Percentiles rank a stretch among this genome's conserved stretches.
Evolutionary conservation across 2,113 vertebrate genomes (phyloP).

Genomic region (Indicator indicator): DNA sequence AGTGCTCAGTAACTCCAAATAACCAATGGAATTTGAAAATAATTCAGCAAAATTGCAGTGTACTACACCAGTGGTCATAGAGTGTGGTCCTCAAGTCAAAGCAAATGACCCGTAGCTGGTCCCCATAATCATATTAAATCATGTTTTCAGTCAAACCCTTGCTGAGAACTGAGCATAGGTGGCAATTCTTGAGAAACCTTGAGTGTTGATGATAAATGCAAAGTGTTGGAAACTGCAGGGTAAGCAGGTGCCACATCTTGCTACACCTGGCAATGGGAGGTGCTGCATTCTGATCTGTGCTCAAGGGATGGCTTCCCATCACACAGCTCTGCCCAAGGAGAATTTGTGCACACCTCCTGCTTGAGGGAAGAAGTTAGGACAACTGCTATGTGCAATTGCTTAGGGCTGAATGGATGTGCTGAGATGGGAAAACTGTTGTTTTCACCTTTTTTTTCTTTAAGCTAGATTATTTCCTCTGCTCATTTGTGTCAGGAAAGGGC

Average conservation of each 20-base stretch:
- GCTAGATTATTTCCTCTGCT: slow-evolving; percentile 26
- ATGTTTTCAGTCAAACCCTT: not conserved
- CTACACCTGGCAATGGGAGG: not conserved
- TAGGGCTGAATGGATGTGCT: not conserved
- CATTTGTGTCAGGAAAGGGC: slow-evolving; percentile 56
- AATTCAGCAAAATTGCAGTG: not conserved
- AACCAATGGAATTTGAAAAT: not conserved
- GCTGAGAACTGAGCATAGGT: not conserved
- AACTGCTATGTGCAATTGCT: not conserved
- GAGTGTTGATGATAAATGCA: not conserved
- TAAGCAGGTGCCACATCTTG: not conserved
- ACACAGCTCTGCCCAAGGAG: not conserved
- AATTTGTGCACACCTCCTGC: not conserved
- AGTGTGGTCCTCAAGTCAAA: not conserved
- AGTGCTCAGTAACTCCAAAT: not conserved
- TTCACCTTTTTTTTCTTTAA: not conserved
- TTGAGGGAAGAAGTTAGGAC: not conserved
- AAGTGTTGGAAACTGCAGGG: not conserved
- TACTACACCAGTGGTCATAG: not conserved
- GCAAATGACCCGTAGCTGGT: not conserved
- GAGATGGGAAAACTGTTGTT: not conserved
- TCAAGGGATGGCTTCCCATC: not conserved
- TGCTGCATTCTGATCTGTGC: not conserved
- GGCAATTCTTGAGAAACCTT: not conserved
- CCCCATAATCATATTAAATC: not conserved